Evolutionary conservation across 2,888 invertebrate genomes (phyloP).

Genomic region (Mycalesis mineus): DNA sequence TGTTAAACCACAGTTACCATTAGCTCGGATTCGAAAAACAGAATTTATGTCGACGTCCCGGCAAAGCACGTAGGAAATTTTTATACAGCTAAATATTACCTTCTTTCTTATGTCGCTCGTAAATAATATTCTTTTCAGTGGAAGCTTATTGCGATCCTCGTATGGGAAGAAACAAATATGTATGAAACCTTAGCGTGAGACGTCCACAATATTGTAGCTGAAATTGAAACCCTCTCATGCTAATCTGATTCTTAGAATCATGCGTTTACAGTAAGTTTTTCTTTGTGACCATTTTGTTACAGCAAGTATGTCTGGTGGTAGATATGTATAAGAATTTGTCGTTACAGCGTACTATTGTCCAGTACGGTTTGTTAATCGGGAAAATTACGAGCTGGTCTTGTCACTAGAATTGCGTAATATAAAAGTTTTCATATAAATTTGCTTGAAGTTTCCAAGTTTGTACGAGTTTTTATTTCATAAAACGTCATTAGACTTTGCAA

Average conservation of each 20-base stretch:
- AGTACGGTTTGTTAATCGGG: conserved; percentile 50
- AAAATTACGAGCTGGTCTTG: conserved; percentile 46
- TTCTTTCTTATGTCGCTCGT: conserved; percentile 56
- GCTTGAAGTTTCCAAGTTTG: background rate
- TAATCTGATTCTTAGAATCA: conserved; percentile 12
- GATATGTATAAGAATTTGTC: conserved; percentile 45
- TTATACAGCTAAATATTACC: conserved; percentile 69
- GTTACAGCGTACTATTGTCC: conserved; percentile 59
- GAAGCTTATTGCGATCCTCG: conserved; percentile 61
- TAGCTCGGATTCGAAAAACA: conserved; percentile 63
- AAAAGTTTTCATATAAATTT: background rate
- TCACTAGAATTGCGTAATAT: conserved; percentile 7
- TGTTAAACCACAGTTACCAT: conserved; percentile 58
- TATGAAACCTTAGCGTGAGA: conserved; percentile 19
- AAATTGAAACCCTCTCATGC: conserved; percentile 1
- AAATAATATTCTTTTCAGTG: conserved; percentile 74
- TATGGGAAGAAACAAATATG: conserved; percentile 53
- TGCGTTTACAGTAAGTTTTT: conserved; percentile 10
- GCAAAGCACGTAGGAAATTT: conserved; percentile 60
- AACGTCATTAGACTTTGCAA: background rate
- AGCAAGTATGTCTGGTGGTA: background rate
- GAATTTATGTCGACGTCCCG: conserved; percentile 65
- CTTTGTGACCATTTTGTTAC: background rate
- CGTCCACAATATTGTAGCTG: conserved; percentile 4
- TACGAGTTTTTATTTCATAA: background rate